These are phyloP conservation scores for Cyphomyrus plagiostoma DNA, from an alignment of 2,113 vertebrate species.

Conservation along the genomic window DNA sequence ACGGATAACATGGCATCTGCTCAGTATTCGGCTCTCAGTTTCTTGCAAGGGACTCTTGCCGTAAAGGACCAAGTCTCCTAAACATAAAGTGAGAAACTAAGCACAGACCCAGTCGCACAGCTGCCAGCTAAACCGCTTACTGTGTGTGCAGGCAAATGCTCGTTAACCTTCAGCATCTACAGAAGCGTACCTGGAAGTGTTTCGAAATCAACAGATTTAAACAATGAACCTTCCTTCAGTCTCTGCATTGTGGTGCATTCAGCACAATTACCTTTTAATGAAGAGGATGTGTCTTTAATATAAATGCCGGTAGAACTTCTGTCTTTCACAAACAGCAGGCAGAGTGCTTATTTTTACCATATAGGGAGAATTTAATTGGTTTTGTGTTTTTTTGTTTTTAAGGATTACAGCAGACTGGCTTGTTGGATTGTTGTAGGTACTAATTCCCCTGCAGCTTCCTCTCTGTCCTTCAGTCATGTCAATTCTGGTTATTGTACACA, in stretches of 20 bases:
- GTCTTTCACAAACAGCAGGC: neutral
- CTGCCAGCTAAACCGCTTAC: neutral
- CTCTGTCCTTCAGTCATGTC: neutral
- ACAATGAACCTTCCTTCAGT: neutral
- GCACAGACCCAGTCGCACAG: neutral
- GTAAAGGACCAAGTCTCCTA: neutral
- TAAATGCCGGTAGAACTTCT: neutral
- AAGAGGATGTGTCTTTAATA: neutral
- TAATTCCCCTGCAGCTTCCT: neutral
- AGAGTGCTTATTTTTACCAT: neutral
- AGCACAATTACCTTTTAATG: neutral
- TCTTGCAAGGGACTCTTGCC: neutral
- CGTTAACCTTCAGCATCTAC: neutral
- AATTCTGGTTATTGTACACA: neutral
- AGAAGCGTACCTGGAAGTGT: neutral
- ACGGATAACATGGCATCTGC: neutral
- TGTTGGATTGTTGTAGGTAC: neutral
- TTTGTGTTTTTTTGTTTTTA: neutral
- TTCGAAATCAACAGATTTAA: neutral
- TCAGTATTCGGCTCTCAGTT: neutral
- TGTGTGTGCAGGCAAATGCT: neutral
- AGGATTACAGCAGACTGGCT: neutral
- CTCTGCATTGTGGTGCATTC: neutral
- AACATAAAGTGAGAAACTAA: neutral
- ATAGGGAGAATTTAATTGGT: neutral